Base-by-base conservation (phyloP, 2,797 vertebrate species). In the Xyrichtys novacula region DNA sequence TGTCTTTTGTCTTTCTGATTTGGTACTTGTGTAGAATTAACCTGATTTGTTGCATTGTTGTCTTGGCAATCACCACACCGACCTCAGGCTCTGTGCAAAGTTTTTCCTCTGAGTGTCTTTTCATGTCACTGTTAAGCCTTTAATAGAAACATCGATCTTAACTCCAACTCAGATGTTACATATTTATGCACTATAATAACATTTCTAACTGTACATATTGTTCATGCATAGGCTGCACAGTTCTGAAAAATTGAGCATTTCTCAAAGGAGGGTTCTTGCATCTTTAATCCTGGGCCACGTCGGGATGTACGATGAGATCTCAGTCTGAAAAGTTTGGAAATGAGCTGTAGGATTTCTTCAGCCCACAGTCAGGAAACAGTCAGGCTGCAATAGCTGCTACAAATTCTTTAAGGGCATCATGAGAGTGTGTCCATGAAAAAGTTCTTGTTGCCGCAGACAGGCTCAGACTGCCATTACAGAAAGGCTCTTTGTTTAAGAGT, bases 51-150 rank as follows among this genome's bases (percentile, higher is more conserved):
- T 71, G 50, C 56, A 28, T 83, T 43, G 80, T 89, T 78, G 72
- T 87, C 89, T 86, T 90, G 88, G 88, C 80, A 63, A 73, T 83
- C 82, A 81, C 81, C 76, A 70, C 79, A 77, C 64, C 69, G 66
- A 88, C 75, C 81, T 86, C 81, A 76, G 71, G 78, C 81, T 72
- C 53, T 56, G 19, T 26, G 78, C 77, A 76, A 2, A 75, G 70
- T 68, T 42, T 49, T 36, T 75, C 62, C 61, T 81, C 63, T 12
- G 44, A 84, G 79, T 85, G 75, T 87, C 82, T 85, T 80, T 74
- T 78, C 71, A 75, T 83, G 85, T 88, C 83, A 87, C 85, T 84
- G 76, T 40, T 59, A 69, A 80, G 87, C 81, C 85, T 89, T 88
- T 74, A 74, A 75, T 28, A 48, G 7, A 65, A 38, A 71, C 66